Evolutionary conservation across 2,888 invertebrate species (phyloP).

Genomic region (Liodrosophila aerea): DNA sequence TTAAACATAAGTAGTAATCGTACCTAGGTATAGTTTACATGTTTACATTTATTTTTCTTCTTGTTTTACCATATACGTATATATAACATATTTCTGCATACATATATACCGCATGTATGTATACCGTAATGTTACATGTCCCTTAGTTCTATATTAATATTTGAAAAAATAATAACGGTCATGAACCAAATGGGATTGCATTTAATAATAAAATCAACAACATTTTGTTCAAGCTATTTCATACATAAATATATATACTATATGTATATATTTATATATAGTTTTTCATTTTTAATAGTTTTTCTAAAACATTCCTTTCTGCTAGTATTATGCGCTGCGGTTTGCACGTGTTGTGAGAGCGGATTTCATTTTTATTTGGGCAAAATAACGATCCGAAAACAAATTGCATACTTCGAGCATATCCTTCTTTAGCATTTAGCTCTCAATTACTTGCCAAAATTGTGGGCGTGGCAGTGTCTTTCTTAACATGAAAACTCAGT

Average conservation of each 20-base stretch:
- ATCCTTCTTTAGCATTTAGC: conserved; percentile 25
- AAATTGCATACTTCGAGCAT: conserved; percentile 34
- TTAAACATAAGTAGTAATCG: conserved; percentile 42
- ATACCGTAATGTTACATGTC: conserved; percentile 58
- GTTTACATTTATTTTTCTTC: conserved; percentile 28
- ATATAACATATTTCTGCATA: conserved; percentile 33
- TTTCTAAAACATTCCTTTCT: conserved; percentile 45
- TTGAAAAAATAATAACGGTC: conserved; percentile 29
- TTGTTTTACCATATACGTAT: conserved; percentile 54
- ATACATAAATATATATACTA: neutral
- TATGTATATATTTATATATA: conserved; percentile 15
- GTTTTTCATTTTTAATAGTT: conserved; percentile 24
- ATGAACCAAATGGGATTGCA: conserved; percentile 44
- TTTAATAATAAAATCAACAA: conserved; percentile 43
- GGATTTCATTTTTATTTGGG: conserved; percentile 31
- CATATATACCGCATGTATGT: conserved; percentile 39
- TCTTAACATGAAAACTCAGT: conserved; percentile 28
- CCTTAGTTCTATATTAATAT: conserved; percentile 55
- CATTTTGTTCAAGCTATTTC: conserved; percentile 31
- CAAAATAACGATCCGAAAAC: conserved; percentile 47
- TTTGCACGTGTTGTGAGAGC: conserved; percentile 51
- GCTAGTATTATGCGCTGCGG: conserved; percentile 43
- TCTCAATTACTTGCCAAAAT: conserved; percentile 33
- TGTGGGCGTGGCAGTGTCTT: conserved; percentile 54
- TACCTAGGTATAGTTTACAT: conserved; percentile 54